Percentiles rank a stretch among this genome's conserved stretches.
phyloP scores from a whole-genome alignment of 2,113 vertebrate genomes.

The Pheucticus melanocephalus region DNA sequence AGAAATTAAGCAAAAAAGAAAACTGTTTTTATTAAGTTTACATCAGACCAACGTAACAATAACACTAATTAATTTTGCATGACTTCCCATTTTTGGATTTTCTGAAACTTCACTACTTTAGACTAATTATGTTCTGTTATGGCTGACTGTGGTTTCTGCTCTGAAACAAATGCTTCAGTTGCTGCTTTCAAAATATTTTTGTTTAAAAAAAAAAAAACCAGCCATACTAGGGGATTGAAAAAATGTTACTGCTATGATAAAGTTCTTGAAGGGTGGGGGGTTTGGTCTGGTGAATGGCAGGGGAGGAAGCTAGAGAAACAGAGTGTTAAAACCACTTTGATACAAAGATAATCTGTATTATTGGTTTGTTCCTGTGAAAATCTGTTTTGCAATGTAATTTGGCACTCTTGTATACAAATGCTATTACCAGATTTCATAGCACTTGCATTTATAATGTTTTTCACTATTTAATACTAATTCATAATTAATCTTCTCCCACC shows the following conservation, averaged over 20 bases:
- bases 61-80: not conserved
- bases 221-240: not conserved
- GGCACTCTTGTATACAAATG: not conserved
- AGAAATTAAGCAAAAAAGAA: not conserved
- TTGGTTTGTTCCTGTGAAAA: not conserved
- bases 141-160: not conserved
- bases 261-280: not conserved
- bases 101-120: not conserved
- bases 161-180: not conserved
- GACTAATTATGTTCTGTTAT: not conserved
- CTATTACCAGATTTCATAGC: not conserved
- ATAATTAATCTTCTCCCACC: not conserved
- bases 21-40: not conserved
- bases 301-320: not conserved
- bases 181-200: not conserved
- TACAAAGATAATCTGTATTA: not conserved
- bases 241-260: not conserved
- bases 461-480: not conserved
- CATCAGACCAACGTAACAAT: not conserved
- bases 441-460: not conserved
- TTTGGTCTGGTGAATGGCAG: no score
- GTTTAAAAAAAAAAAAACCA: not conserved
- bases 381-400: not conserved
- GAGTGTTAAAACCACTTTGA: not conserved
- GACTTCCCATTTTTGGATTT: not conserved